A percentile compares a stretch with the other conserved stretches of the same genome.
phyloP scores from a whole-genome alignment of 2,888 invertebrate genomes.

The Agriopis aurantiaria region DNA sequence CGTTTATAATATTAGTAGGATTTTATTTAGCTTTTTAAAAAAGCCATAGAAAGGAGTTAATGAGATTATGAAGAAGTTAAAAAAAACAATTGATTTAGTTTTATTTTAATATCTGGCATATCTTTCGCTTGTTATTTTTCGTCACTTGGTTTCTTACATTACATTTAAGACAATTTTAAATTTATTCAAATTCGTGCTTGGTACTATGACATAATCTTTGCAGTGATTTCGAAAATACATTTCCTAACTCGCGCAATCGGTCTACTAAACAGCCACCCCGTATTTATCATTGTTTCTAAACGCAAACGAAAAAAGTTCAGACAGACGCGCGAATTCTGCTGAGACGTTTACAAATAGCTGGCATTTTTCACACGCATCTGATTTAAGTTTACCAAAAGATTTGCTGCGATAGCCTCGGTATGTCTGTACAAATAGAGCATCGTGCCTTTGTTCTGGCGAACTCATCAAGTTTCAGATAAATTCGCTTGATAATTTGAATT shows the following conservation, averaged over 20 bases:
- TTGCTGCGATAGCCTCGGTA: constrained; percentile 46
- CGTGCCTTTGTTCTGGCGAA: constrained; percentile 2
- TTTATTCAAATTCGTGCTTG: too few species aligned
- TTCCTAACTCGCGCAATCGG: not conserved
- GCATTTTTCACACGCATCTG: constrained; percentile 64
- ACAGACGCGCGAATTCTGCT: constrained; percentile 52
- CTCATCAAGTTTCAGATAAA: not conserved
- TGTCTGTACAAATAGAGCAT: constrained; percentile 17
- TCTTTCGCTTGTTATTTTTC: too few species aligned
- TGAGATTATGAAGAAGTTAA: too few species aligned
- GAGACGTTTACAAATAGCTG: constrained; percentile 59
- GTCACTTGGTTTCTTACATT: too few species aligned
- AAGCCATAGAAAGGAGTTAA: too few species aligned
- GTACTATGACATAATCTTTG: too few species aligned
- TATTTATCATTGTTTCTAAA: constrained; percentile 19
- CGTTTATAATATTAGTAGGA: too few species aligned
- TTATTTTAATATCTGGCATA: too few species aligned
- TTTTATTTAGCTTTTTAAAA: too few species aligned
- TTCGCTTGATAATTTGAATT: not conserved
- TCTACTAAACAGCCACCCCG: not conserved
- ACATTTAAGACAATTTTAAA: too few species aligned
- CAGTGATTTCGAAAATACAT: too few species aligned
- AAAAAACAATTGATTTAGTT: too few species aligned
- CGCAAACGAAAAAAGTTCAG: constrained; percentile 51
- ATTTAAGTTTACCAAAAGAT: constrained; percentile 65